These are phyloP conservation scores for Notarius lentiginosus DNA, from an alignment of 2,113 vertebrate species.

Conservation along the genomic window DNA sequence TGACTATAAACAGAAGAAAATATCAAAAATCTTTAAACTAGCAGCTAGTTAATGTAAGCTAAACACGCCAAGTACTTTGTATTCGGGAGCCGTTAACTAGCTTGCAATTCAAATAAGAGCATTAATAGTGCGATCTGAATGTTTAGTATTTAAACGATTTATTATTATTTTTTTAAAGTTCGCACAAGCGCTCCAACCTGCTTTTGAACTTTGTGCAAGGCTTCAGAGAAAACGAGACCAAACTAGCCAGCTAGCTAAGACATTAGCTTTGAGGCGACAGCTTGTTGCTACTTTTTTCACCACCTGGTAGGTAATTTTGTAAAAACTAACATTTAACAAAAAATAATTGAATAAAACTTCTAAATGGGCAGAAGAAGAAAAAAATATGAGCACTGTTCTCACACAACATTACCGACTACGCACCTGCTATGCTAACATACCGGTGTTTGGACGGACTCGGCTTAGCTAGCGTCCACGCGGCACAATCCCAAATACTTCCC, in stretches of 20 bases:
- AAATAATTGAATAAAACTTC: too few relatives aligned
- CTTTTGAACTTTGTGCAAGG: neutral
- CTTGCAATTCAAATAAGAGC: neutral
- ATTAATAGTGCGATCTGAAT: too few relatives aligned
- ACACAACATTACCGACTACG: slow-evolving; percentile 28
- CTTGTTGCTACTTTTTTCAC: neutral
- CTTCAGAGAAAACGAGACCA: neutral
- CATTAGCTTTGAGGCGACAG: slow-evolving; percentile 3
- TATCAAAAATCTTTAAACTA: neutral
- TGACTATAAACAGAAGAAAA: neutral
- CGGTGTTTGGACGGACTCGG: slow-evolving; percentile 28
- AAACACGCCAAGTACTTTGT: neutral
- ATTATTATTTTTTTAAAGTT: too few relatives aligned
- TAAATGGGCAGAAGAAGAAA: neutral
- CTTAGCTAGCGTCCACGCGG: neutral
- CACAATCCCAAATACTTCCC: neutral
- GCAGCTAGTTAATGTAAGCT: neutral
- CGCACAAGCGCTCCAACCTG: neutral
- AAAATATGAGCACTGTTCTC: neutral
- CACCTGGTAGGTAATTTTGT: neutral
- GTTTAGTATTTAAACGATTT: too few relatives aligned
- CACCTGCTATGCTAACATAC: slow-evolving; percentile 41
- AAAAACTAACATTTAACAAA: neutral
- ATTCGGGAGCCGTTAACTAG: neutral
- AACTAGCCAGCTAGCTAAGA: slow-evolving; percentile 8